Conservation (phyloP, 2,797 vertebrate genomes). For the Megalops cyprinoides region DNA sequence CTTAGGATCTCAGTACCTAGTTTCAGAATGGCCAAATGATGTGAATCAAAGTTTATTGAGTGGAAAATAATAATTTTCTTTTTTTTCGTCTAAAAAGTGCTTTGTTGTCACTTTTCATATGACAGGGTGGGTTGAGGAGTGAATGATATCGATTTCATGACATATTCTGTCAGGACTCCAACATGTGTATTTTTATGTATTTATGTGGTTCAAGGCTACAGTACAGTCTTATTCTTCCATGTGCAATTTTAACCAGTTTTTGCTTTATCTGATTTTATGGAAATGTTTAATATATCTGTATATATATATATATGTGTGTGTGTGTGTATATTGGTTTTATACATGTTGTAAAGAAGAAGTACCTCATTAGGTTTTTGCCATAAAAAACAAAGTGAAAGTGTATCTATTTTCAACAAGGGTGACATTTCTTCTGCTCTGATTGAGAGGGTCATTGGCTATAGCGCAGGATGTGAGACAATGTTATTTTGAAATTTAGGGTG, state of each 20-base stretch:
- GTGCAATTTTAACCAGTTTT: not conserved
- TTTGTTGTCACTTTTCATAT: not conserved
- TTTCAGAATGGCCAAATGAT: not conserved
- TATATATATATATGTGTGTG: conserved; percentile 23
- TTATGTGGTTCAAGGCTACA: not conserved
- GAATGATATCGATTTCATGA: not conserved
- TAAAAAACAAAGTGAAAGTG: not conserved
- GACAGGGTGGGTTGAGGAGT: not conserved
- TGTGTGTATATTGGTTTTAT: conserved; percentile 28
- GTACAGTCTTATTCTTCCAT: not conserved
- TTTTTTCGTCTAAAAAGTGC: too few relatives aligned
- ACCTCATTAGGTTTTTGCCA: conserved; percentile 13
- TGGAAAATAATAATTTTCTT: too few relatives aligned
- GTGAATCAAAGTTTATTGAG: too few relatives aligned
- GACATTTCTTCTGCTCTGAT: not conserved
- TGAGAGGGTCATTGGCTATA: too few relatives aligned
- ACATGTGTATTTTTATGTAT: not conserved
- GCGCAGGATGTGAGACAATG: not conserved
- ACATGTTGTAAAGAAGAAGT: not conserved
- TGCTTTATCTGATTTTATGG: conserved; percentile 3
- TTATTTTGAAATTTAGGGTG: not conserved
- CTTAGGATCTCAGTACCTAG: not conserved
- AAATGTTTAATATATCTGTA: conserved; percentile 27
- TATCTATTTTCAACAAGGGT: not conserved
- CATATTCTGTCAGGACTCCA: not conserved